Conservation (phyloP, 1,140 invertebrate species). For the Lanistes nyassanus region DNA sequence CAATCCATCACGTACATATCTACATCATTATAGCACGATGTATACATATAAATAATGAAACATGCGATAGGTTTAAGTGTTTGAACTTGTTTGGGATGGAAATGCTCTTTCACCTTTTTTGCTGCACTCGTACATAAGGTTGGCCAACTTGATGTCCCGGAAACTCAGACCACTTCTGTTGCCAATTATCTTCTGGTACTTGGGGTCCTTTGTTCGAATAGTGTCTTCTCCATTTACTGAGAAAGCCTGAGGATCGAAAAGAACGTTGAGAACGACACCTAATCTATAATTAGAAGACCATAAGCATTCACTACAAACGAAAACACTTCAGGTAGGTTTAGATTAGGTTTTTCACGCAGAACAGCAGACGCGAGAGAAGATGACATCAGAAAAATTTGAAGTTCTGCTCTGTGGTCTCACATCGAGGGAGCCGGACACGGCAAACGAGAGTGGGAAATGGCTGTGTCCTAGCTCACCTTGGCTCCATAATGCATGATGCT, state of each 20-base stretch:
- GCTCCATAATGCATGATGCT: slow-evolving; percentile 93
- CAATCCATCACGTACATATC: slow-evolving; percentile 47
- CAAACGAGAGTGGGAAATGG: no score
- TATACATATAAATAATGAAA: slow-evolving; percentile 34
- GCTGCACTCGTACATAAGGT: slow-evolving; percentile 48
- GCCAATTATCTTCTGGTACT: slow-evolving; percentile 47
- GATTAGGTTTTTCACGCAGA: neutral
- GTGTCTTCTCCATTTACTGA: slow-evolving; percentile 36
- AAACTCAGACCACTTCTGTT: slow-evolving; percentile 46
- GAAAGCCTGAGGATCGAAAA: slow-evolving; percentile 32
- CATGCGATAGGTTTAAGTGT: neutral
- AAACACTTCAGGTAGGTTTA: neutral
- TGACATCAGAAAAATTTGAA: neutral
- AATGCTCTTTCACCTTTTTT: neutral
- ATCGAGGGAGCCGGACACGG: neutral
- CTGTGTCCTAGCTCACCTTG: slow-evolving; percentile 29
- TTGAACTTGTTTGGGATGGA: neutral
- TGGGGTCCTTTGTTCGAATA: slow-evolving; percentile 36
- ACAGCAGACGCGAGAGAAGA: neutral
- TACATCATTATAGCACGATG: slow-evolving; percentile 45
- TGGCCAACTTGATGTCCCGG: slow-evolving; percentile 47
- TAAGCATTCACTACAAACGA: neutral
- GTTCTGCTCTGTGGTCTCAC: neutral
- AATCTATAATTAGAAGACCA: neutral
- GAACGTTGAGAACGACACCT: neutral